Percentiles rank a stretch among this genome's conserved stretches.
These are phyloP conservation scores for Dipus sagitta DNA, from an alignment of 2,797 vertebrate species.

Conservation along the genomic window DNA sequence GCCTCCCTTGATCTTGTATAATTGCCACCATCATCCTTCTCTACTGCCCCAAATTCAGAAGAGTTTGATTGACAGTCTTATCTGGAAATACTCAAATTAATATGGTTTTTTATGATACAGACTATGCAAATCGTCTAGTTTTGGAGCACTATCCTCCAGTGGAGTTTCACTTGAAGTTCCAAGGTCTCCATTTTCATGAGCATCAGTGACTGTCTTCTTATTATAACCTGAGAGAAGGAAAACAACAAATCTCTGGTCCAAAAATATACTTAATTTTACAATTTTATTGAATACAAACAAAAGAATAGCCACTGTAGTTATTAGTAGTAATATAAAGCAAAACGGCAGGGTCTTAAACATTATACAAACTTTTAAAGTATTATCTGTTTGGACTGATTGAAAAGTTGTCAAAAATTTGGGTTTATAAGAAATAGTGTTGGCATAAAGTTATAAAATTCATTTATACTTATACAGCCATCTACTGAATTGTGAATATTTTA, in stretches of 20 bases:
- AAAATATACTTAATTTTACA: neutral
- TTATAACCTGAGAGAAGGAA: conserved; percentile 90
- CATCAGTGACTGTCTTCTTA: conserved; percentile 92
- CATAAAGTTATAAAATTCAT: conserved; percentile 38
- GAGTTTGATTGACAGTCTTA: conserved; percentile 83
- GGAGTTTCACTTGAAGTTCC: conserved; percentile 90
- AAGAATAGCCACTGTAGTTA: conserved; percentile 29
- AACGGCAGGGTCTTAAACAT: neutral
- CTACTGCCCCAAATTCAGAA: conserved; percentile 82
- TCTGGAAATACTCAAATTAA: conserved; percentile 80
- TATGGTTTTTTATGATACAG: conserved; percentile 89
- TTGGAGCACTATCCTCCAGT: conserved; percentile 90
- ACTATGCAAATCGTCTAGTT: conserved; percentile 90
- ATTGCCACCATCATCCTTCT: conserved; percentile 82
- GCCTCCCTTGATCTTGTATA: conserved; percentile 83
- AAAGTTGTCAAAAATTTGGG: conserved; percentile 30
- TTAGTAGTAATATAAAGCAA: neutral
- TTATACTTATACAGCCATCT: conserved; percentile 18
- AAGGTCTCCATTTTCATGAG: conserved; percentile 93
- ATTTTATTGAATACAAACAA: conserved; percentile 33
- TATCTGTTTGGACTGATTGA: neutral
- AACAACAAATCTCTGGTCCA: conserved; percentile 53
- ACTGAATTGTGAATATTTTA: conserved; percentile 6
- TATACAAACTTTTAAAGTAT: neutral
- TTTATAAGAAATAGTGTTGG: neutral